These are phyloP conservation scores for Hydrozoanthus tunicans DNA, from an alignment of 64 coral and sea anemone genomes.

Conservation along the genomic window DNA sequence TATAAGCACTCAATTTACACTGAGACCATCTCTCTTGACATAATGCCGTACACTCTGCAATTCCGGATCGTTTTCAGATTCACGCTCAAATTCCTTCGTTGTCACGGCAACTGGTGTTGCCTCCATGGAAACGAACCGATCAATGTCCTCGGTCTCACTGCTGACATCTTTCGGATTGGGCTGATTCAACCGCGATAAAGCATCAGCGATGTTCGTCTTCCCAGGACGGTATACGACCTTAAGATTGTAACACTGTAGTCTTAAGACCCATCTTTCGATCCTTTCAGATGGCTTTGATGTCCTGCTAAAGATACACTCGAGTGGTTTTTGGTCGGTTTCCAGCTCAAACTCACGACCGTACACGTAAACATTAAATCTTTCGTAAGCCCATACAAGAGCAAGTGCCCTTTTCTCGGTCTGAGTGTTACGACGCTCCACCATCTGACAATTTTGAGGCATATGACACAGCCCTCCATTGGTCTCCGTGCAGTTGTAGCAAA, in stretches of 20 bases:
- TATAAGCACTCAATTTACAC: not conserved
- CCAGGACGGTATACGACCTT: not conserved
- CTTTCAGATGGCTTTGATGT: conserved; percentile 26
- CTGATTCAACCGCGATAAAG: conserved; percentile 18
- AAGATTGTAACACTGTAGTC: conserved; percentile 24
- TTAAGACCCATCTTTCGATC: conserved; percentile 49
- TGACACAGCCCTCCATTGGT: no score
- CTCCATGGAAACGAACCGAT: not conserved
- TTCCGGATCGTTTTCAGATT: not conserved
- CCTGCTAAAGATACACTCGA: not conserved
- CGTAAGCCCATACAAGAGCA: no score
- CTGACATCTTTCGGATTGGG: not conserved
- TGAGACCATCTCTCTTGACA: not conserved
- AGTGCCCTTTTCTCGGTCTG: no score
- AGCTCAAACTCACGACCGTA: no score
- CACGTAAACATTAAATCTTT: no score
- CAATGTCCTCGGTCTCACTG: not conserved
- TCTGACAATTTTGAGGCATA: no score
- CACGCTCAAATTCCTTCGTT: not conserved
- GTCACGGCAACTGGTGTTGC: not conserved
- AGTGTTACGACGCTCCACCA: no score
- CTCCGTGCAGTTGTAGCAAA: no score
- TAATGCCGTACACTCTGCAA: not conserved
- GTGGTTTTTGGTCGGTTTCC: no score
- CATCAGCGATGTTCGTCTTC: not conserved